These are phyloP conservation scores for Lepidurus couesii DNA, from an alignment of 1,140 invertebrate species.

Conservation along the genomic window DNA sequence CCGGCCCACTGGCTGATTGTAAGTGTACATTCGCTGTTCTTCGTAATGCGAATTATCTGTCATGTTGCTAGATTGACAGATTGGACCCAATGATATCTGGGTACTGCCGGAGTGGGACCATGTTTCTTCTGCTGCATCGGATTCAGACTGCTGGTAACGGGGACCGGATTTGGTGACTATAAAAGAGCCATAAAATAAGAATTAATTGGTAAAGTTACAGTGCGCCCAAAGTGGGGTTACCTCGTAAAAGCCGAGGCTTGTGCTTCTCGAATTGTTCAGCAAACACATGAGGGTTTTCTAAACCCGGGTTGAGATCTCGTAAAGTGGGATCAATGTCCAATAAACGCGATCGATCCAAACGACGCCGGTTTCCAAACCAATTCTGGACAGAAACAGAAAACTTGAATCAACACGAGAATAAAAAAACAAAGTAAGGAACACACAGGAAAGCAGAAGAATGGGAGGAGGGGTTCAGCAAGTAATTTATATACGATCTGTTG, in stretches of 20 bases:
- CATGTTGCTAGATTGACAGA: conserved; percentile 22
- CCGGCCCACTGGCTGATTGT: not conserved
- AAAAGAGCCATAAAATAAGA: conserved; percentile 12
- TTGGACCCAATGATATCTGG: not conserved
- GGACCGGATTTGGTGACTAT: not conserved
- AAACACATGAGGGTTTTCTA: conserved; percentile 16
- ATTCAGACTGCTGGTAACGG: not conserved
- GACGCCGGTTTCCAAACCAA: conserved; percentile 13
- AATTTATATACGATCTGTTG: conserved; percentile 12
- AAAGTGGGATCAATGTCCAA: conserved; percentile 22
- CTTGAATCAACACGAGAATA: not conserved
- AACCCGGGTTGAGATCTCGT: conserved; percentile 20
- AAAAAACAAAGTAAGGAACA: not conserved
- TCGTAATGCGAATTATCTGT: conserved; percentile 10
- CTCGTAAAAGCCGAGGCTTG: not conserved
- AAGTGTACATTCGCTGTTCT: not conserved
- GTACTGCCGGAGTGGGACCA: not conserved
- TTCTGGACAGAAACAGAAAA: not conserved
- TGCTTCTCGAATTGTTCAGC: conserved; percentile 7
- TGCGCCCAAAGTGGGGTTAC: conserved; percentile 7
- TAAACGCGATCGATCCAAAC: conserved; percentile 2
- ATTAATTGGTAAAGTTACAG: conserved; percentile 3
- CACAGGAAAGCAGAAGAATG: no score
- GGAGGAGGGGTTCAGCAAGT: not conserved
- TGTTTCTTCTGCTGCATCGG: not conserved